These are phyloP conservation scores for Xiphophorus couchianus DNA, from an alignment of 2,113 vertebrate genomes.

Conservation along the genomic window DNA sequence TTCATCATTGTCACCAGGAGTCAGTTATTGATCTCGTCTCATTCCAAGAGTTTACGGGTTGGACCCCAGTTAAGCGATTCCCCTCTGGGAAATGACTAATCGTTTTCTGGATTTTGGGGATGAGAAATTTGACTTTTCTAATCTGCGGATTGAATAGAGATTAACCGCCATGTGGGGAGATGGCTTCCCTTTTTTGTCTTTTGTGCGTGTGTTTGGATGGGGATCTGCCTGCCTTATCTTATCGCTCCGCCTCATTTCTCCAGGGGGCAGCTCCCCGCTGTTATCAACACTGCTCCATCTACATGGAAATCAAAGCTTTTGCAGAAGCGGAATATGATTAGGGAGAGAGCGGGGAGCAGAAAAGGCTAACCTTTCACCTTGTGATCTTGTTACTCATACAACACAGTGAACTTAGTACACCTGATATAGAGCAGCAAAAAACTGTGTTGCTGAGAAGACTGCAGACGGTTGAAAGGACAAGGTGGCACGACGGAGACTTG, in stretches of 20 bases:
- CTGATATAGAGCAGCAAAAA: slow-evolving; percentile 1
- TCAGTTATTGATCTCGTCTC: slow-evolving; percentile 55
- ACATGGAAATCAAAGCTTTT: slow-evolving; percentile 74
- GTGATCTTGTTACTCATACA: slow-evolving; percentile 52
- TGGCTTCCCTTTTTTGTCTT: slow-evolving; percentile 23
- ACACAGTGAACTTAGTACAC: neutral
- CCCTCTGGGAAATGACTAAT: slow-evolving; percentile 63
- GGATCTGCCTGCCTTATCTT: slow-evolving; percentile 66
- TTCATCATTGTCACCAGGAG: slow-evolving; percentile 28
- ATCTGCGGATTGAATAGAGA: slow-evolving; percentile 70
- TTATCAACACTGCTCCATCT: slow-evolving; percentile 65
- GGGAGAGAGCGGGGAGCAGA: neutral
- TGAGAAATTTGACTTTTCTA: slow-evolving; percentile 61
- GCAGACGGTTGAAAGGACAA: slow-evolving; percentile 21
- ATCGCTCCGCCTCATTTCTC: slow-evolving; percentile 67
- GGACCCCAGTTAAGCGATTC: slow-evolving; percentile 37
- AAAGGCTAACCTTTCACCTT: slow-evolving; percentile 28
- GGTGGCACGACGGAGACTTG: slow-evolving; percentile 24
- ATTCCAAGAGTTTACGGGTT: slow-evolving; percentile 1
- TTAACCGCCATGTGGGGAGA: slow-evolving; percentile 67
- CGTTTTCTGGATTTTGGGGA: slow-evolving; percentile 29
- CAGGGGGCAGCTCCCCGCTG: slow-evolving; percentile 32
- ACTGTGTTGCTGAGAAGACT: slow-evolving; percentile 19
- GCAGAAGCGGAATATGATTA: slow-evolving; percentile 67
- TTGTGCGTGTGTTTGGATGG: slow-evolving; percentile 47